phyloP scores from a whole-genome alignment of 35 echinoderm and acorn worm species.

The Lytechinus variegatus region DNA sequence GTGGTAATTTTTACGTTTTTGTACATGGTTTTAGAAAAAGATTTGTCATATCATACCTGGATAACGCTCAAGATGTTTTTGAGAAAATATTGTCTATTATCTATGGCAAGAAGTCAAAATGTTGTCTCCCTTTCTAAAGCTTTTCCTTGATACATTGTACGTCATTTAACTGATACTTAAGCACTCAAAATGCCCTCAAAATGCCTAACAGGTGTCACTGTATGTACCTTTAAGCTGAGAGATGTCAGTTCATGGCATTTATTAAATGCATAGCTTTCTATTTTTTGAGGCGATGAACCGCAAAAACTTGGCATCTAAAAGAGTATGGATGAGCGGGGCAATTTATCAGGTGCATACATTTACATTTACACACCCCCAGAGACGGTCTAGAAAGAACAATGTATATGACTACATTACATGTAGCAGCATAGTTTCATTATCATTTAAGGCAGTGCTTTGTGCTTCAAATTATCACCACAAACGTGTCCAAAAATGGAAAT shows the following conservation, averaged over 20 bases:
- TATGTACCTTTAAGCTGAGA: background rate
- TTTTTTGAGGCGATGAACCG: background rate
- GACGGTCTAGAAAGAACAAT: background rate
- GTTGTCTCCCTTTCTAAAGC: background rate
- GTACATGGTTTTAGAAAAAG: too few relatives aligned
- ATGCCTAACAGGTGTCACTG: background rate
- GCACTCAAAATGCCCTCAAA: background rate
- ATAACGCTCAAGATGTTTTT: too few relatives aligned
- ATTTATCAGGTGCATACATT: background rate
- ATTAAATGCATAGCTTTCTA: background rate
- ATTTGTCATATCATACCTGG: too few relatives aligned
- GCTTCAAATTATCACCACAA: too few relatives aligned
- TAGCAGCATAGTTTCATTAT: background rate
- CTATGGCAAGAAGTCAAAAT: too few relatives aligned
- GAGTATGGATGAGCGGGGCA: background rate
- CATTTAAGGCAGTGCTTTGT: background rate
- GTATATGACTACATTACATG: background rate
- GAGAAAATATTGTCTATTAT: too few relatives aligned
- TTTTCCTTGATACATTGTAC: background rate
- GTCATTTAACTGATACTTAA: background rate
- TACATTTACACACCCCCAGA: background rate
- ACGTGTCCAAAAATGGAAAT: too few relatives aligned
- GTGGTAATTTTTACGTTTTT: too few relatives aligned
- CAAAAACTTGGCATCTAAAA: background rate
- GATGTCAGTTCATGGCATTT: background rate